A percentile compares a stretch with the other conserved stretches of the same genome.
Evolutionary conservation across 2,888 invertebrate genomes (phyloP).

Genomic region (Gandaritis pyraliata): DNA sequence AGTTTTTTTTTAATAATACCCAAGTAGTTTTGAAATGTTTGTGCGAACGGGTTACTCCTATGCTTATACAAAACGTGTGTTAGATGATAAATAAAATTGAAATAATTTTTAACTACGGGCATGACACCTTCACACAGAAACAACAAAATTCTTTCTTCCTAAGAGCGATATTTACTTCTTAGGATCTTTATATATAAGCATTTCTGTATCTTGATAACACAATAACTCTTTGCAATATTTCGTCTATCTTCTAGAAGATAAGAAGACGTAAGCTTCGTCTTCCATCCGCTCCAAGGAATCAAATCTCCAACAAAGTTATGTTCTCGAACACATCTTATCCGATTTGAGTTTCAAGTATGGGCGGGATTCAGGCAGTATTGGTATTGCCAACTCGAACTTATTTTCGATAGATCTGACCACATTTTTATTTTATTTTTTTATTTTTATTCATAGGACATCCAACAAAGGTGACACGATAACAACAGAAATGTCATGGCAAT

Average conservation of each 20-base stretch:
- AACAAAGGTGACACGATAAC: not conserved
- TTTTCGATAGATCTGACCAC: not conserved
- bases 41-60: too few relatives aligned
- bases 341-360: slow-evolving; percentile 47
- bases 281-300: slow-evolving; percentile 27
- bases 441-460: not conserved
- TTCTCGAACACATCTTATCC: slow-evolving; percentile 45
- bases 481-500: too few relatives aligned
- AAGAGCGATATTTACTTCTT: too few relatives aligned
- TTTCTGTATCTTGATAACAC: not conserved
- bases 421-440: not conserved
- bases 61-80: too few relatives aligned
- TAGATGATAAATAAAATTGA: too few relatives aligned
- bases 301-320: slow-evolving; percentile 35
- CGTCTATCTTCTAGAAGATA: slow-evolving; percentile 6
- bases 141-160: too few relatives aligned
- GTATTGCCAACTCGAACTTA: slow-evolving; percentile 19
- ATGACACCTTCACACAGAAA: too few relatives aligned
- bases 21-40: too few relatives aligned
- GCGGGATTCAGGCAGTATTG: slow-evolving; percentile 14
- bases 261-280: slow-evolving; percentile 12
- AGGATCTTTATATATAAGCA: too few relatives aligned
- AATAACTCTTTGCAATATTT: slow-evolving; percentile 9
- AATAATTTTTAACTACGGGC: too few relatives aligned
- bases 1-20: too few relatives aligned